Conservation (phyloP, 2,797 vertebrate genomes). For the Artibeus lituratus region DNA sequence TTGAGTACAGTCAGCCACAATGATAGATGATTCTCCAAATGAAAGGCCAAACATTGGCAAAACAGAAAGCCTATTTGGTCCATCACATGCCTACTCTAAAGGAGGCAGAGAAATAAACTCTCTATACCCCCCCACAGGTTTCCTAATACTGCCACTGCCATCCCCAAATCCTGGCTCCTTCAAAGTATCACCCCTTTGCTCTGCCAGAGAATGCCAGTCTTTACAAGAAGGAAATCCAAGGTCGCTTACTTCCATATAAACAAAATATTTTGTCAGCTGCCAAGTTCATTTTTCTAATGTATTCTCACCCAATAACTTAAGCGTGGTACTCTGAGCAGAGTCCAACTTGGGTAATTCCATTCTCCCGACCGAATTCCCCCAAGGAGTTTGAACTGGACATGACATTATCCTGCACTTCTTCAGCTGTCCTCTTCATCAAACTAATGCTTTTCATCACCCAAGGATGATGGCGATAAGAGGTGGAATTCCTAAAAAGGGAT, state of each 20-base stretch:
- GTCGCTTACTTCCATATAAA: constrained; percentile 52
- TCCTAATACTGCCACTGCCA: constrained; percentile 24
- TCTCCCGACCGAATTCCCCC: background rate
- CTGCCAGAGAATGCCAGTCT: constrained; percentile 41
- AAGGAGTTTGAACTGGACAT: background rate
- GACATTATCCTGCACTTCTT: background rate
- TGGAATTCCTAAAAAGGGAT: background rate
- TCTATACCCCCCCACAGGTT: background rate
- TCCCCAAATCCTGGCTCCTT: constrained; percentile 19
- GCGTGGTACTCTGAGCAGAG: constrained; percentile 13
- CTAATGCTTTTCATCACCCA: background rate
- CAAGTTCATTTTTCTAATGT: constrained; percentile 57
- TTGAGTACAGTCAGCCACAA: background rate
- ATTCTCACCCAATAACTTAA: constrained; percentile 49
- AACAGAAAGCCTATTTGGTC: background rate
- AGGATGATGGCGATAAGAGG: background rate
- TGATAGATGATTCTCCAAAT: background rate
- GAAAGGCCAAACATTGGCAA: constrained; percentile 15
- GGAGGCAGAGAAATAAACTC: background rate
- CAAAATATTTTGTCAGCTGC: constrained; percentile 54
- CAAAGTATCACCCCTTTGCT: background rate
- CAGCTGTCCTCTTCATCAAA: background rate
- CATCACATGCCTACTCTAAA: background rate
- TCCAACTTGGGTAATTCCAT: constrained; percentile 54
- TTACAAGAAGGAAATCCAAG: constrained; percentile 48